Evolutionary conservation across 2,113 vertebrate species (phyloP).

Genomic region (Ameiurus melas): DNA sequence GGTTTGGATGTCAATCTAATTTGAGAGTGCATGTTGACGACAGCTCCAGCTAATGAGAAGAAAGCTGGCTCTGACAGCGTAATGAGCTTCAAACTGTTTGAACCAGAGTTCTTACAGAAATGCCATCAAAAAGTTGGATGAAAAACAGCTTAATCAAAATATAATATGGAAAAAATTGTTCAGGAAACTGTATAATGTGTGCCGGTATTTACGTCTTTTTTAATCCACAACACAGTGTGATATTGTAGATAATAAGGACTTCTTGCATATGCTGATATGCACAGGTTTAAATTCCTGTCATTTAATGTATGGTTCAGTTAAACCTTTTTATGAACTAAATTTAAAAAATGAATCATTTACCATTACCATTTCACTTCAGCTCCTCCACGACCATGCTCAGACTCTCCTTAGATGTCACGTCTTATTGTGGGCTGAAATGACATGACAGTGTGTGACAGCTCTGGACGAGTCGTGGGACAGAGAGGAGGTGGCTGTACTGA

Average conservation of each 20-base stretch:
- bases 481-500: conserved; percentile 57
- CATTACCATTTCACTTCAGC: conserved; percentile 24
- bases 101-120: conserved; percentile 84
- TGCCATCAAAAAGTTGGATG: conserved; percentile 45
- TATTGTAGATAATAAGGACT: background rate
- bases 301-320: background rate
- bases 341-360: conserved; percentile 46
- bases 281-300: background rate
- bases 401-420: conserved; percentile 48
- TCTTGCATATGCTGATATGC: background rate
- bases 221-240: background rate
- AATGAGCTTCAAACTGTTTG: conserved; percentile 91
- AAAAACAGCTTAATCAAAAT: conserved; percentile 29
- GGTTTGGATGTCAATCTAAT: conserved; percentile 99
- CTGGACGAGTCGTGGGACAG: conserved; percentile 57
- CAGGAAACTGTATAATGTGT: background rate
- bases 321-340: conserved; percentile 19
- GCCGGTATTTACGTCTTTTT: background rate
- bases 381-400: conserved; percentile 30
- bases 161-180: background rate
- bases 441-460: conserved; percentile 63
- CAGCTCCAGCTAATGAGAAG: conserved; percentile 97
- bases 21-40: conserved; percentile 96
- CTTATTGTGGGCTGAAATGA: conserved; percentile 53
- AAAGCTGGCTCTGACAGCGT: conserved; percentile 90